Conservation (phyloP, 2,113 vertebrate species). For the Crotalus horridus region DNA sequence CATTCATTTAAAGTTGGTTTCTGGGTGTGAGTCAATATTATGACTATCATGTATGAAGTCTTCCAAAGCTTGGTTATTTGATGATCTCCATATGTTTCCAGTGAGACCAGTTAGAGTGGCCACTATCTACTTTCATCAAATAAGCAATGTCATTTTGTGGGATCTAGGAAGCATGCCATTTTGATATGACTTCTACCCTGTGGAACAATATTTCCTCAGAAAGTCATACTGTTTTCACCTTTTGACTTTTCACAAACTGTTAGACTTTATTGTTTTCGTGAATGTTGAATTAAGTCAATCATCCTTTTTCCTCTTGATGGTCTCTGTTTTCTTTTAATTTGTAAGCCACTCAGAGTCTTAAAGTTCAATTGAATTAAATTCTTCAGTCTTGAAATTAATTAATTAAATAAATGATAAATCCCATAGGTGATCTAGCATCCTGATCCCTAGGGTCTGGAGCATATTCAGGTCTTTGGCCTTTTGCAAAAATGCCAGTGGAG, state of each 20-base stretch:
- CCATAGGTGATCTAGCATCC: background rate
- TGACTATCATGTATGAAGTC: background rate
- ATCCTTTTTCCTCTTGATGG: background rate
- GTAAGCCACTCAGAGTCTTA: background rate
- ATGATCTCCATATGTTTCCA: background rate
- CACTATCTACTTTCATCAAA: background rate
- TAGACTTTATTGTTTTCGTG: background rate
- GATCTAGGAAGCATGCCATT: background rate
- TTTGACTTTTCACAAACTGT: background rate
- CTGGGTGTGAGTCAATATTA: background rate
- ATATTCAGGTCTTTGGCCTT: background rate
- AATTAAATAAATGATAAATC: background rate
- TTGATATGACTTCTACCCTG: background rate
- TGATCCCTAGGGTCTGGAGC: background rate
- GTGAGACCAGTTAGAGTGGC: background rate
- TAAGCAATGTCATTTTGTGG: background rate
- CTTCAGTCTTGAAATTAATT: background rate
- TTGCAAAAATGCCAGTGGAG: too few relatives aligned
- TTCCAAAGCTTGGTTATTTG: background rate
- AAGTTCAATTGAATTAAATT: background rate
- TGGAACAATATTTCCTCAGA: background rate
- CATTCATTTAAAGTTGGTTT: background rate
- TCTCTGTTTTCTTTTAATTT: background rate
- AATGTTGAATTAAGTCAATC: background rate
- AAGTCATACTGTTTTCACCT: background rate